Evolutionary conservation across 2,113 vertebrate species (phyloP), one percentile per base, ranked within the genome.

Genomic region (Struthio camelus): DNA sequence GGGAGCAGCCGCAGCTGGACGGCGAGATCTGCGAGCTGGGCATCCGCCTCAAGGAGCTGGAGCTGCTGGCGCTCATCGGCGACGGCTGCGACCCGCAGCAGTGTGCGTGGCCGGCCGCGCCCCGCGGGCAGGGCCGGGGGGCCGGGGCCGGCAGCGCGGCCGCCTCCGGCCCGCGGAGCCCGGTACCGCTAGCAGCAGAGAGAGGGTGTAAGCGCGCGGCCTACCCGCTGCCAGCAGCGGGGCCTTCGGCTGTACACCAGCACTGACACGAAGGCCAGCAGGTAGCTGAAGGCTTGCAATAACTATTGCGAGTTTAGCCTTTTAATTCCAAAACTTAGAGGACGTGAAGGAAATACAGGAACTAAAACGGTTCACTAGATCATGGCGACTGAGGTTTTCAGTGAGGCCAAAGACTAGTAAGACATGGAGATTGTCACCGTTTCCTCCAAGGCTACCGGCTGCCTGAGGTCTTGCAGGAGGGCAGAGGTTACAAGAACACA

Each of bases 11-110:
- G 64, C 86, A 46, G 44, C 67, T 90, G 28, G 97, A 97, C 32
- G 44, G 25, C 17, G 95, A 97, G 61, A 89, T 97, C 51, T 97
- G 96, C 82, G 96, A 97, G 88, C 89, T 97, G 46, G 90, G 91
- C 59, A 97, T 97, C 76, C 86, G 94, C 46, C 90, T 97, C 3
- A 97, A 97, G 91, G 97, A 97, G 91, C 85, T 96, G 79, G 97
- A 98, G 89, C 94, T 97, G 42, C 42, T 91, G 51, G 85, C 67
- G 2, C 88, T 97, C 34, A 24, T 96, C n/a, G 97, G 93, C 24
- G 96, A 97, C 4, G 80, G 89, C 50, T 95, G 93, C 58, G 96
- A 97, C 62, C 48, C 44, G 42, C 75, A 91, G 67, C 94, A 95
- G 78, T 97, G 97, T 98, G 94, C 92, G 96, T 94, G 12, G 11